Conservation (phyloP, 2,113 vertebrate species). For the Peucedramus taeniatus region DNA sequence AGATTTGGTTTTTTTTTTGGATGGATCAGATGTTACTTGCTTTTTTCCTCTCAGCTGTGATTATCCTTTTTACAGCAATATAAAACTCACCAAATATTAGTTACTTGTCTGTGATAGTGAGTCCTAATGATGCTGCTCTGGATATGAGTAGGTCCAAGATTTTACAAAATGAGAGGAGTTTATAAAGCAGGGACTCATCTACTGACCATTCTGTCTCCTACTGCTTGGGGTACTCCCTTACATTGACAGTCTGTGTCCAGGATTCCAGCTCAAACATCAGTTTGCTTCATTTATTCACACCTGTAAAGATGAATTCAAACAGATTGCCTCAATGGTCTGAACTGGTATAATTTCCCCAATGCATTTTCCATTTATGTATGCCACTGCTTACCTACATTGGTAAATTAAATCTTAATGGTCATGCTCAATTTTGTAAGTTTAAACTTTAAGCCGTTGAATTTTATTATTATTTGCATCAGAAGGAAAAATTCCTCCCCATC, state of each 20-base stretch:
- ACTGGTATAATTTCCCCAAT: accelerated
- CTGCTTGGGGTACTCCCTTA: neutral
- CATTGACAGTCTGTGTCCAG: neutral
- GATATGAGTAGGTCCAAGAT: neutral
- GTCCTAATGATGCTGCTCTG: neutral
- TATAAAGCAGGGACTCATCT: neutral
- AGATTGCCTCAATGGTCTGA: neutral
- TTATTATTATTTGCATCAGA: neutral
- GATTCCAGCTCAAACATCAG: neutral
- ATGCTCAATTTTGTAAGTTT: neutral
- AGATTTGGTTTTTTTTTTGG: neutral
- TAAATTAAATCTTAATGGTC: neutral
- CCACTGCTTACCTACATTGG: neutral
- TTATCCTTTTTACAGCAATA: neutral
- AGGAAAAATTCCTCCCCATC: neutral
- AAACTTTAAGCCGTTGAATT: neutral
- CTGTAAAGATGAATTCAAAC: neutral
- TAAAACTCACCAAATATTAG: neutral
- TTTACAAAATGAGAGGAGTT: neutral
- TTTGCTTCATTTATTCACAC: neutral
- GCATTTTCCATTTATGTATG: neutral
- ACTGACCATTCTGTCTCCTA: neutral
- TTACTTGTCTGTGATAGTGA: neutral
- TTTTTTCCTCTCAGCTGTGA: neutral
- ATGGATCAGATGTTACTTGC: neutral